These are phyloP conservation scores for Asteroscopus sphinx DNA, from an alignment of 2,888 invertebrate species.

Conservation along the genomic window DNA sequence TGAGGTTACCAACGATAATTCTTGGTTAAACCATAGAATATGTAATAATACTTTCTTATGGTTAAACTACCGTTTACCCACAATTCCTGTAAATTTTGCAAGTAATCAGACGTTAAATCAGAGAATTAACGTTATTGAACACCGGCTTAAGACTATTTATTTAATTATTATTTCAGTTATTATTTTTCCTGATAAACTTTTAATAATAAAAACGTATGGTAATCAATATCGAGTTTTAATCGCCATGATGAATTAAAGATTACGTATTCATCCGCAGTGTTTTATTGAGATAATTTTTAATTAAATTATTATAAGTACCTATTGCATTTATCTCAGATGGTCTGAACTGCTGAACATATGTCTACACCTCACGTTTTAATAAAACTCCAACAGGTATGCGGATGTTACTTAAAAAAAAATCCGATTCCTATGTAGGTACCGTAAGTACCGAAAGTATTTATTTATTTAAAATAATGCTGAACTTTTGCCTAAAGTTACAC, in stretches of 20 bases:
- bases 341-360: slow-evolving; percentile 18
- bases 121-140: too few species aligned
- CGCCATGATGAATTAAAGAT: slow-evolving; percentile 31
- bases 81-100: too few species aligned
- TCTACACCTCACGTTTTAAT: background rate
- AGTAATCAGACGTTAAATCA: too few species aligned
- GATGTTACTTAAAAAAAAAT: background rate
- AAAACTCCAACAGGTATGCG: background rate
- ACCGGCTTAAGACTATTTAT: too few species aligned
- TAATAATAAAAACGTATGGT: background rate
- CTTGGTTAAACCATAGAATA: too few species aligned
- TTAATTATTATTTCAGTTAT: too few species aligned
- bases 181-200: background rate
- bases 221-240: slow-evolving; percentile 3
- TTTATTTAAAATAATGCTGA: too few species aligned
- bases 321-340: slow-evolving; percentile 20
- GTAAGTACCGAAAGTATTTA: too few species aligned
- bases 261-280: slow-evolving; percentile 11
- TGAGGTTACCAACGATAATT: too few species aligned
- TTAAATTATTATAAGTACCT: background rate
- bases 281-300: slow-evolving; percentile 15
- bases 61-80: too few species aligned
- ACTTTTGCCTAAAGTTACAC: too few species aligned
- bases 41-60: too few species aligned
- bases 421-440: background rate